Base-by-base conservation (phyloP, 2,888 invertebrate genomes). In the Agrilus mali region DNA sequence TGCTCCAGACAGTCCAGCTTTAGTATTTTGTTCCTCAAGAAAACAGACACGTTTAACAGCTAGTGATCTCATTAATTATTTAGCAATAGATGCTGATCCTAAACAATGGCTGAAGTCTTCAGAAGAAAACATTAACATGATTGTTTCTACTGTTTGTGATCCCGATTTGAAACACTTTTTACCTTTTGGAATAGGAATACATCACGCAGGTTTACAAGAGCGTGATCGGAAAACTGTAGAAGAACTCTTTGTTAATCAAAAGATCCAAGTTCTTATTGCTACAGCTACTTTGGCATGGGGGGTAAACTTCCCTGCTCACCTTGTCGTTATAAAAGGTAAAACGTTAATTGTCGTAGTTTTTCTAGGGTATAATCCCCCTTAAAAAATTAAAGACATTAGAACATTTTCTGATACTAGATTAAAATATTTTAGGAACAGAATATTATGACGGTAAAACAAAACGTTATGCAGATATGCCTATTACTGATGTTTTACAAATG, bases 281-380 rank as follows among this genome's bases (percentile, higher is more conserved):
- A 98, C 97, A 0, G 92, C 96, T 4, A 98, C 98, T 0, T 67
- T 98, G 32, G 98, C 98, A 0, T 99, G 98, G 98, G 98, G 98
- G 32, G 96, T 99, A 7, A 99, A 99, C 70, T 87, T 98, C 61
- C 98, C 98, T 2, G 97, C 98, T 0, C 96, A 97, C 67, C 68
- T 96, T 40, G 96, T 99, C 0, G 85, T 98, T n/a, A 83, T 99
- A 52, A 98, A 98, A 66, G 67, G 53, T 53, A 33, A 35, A 32
- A 20, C 7, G 7, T 20, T 20, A 20, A 20, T 1, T 5, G 20
- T 20, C 20, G 20, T 20, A 2, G 7, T 20, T 20, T 20, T 20
- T 20, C 7, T 20, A 5, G 20, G 20, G 7, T 20, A 20, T 7
- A 2, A 17, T 7, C 20, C 20, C 5, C 4, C 3, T 7, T 6